phyloP scores from a whole-genome alignment of 2,797 vertebrate genomes.

The Allobates femoralis region DNA sequence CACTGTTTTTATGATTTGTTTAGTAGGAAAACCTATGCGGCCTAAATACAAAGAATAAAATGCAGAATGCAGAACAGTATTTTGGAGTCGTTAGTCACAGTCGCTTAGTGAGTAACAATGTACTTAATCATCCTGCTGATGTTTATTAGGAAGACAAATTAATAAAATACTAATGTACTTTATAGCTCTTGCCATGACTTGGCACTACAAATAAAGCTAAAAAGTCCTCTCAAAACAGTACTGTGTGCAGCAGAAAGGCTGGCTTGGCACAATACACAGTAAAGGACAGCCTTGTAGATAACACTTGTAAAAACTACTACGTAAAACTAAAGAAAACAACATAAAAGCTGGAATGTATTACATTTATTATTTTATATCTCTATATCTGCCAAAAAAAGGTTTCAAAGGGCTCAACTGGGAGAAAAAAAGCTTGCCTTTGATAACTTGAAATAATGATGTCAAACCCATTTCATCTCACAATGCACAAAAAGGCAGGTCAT shows the following conservation, averaged over 20 bases:
- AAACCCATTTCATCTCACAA: slow-evolving; percentile 33
- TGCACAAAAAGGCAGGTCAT: slow-evolving; percentile 32
- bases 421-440: slow-evolving; percentile 25
- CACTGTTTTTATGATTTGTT: background rate
- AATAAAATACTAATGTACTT: background rate
- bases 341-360: slow-evolving; percentile 33
- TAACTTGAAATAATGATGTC: slow-evolving; percentile 44
- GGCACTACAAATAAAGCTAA: background rate
- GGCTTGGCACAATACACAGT: background rate
- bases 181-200: slow-evolving; percentile 12
- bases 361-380: slow-evolving; percentile 32
- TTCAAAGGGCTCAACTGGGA: slow-evolving; percentile 26
- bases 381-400: slow-evolving; percentile 40
- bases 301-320: slow-evolving; percentile 28
- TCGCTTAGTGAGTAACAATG: background rate
- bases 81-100: background rate
- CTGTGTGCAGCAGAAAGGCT: background rate
- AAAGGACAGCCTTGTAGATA: slow-evolving; percentile 16
- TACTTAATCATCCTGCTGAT: background rate
- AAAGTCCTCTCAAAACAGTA: background rate
- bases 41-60: background rate
- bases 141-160: background rate
- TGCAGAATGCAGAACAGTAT: background rate
- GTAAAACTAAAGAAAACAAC: slow-evolving; percentile 12
- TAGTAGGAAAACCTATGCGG: background rate